Conservation (phyloP, 2,797 vertebrate genomes). For the Syngnathus acus region DNA sequence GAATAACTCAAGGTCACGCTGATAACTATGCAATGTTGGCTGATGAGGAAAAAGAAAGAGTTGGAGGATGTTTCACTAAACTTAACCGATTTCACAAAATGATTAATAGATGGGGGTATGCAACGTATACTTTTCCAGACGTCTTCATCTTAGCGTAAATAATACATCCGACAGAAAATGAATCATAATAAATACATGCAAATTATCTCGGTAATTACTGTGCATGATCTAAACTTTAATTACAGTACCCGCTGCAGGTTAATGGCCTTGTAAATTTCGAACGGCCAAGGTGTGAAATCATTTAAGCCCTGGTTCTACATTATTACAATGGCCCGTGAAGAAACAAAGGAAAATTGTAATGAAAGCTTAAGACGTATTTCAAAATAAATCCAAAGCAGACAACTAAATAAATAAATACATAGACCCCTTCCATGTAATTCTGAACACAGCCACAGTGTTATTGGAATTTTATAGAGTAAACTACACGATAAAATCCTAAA, state of each 20-base stretch:
- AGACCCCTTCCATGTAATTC: not conserved
- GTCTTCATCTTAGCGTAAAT: not conserved
- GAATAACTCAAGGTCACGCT: conserved; percentile 53
- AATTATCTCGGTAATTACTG: not conserved
- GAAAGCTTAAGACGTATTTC: conserved; percentile 4
- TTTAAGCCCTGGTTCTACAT: conserved; percentile 13
- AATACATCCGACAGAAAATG: not conserved
- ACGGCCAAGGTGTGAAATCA: conserved; percentile 18
- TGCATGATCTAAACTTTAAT: conserved; percentile 6
- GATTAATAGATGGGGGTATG: no score
- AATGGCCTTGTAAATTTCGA: conserved; percentile 14
- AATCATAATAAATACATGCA: not conserved
- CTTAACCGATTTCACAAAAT: not conserved
- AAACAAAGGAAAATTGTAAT: conserved; percentile 27
- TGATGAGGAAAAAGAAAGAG: conserved; percentile 15
- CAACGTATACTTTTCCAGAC: not conserved
- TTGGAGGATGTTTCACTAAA: not conserved
- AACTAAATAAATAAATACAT: no score
- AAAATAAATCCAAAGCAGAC: no score
- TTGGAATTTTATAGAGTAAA: no score
- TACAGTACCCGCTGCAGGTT: conserved; percentile 7
- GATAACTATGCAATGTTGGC: conserved; percentile 31
- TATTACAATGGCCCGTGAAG: conserved; percentile 22
- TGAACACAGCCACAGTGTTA: no score
- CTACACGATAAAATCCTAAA: not conserved